phyloP scores from a whole-genome alignment of 1,140 invertebrate species.

The Sycophaga agraensis region DNA sequence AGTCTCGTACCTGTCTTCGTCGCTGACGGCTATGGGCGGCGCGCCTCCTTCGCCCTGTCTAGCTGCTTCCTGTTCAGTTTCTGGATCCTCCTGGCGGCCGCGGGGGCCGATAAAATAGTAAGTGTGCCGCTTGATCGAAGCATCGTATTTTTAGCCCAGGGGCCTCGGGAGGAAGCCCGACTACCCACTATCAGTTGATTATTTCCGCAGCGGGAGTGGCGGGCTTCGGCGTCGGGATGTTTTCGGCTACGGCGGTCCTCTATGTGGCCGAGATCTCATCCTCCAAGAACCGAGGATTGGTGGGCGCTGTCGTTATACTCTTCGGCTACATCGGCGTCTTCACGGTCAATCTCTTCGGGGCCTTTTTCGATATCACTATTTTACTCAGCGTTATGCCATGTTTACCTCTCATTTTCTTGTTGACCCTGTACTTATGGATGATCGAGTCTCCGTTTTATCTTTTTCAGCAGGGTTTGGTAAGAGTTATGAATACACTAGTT shows the following conservation, averaged over 20 bases:
- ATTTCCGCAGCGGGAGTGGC: constrained; percentile 19
- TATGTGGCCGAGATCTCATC: constrained; percentile 32
- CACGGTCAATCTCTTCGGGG: constrained; percentile 8
- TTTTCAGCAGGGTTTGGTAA: constrained; percentile 31
- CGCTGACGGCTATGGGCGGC: constrained; percentile 32
- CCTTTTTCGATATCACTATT: constrained; percentile 11
- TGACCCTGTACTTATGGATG: constrained; percentile 27
- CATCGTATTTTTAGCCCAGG: background rate
- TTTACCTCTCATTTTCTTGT: constrained; percentile 20
- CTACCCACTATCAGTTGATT: constrained; percentile 15
- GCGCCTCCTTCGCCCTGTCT: constrained; percentile 27
- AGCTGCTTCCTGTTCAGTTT: constrained; percentile 17
- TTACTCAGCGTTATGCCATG: constrained; percentile 4
- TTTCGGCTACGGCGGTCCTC: constrained; percentile 28
- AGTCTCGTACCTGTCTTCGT: constrained; percentile 32
- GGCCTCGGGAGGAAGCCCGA: too few relatives aligned
- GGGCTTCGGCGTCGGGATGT: constrained; percentile 31
- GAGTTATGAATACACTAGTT: background rate
- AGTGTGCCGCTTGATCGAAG: background rate
- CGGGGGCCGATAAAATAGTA: constrained; percentile 4
- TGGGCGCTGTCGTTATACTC: constrained; percentile 20
- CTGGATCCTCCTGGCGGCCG: constrained; percentile 27
- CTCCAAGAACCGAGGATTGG: constrained; percentile 13
- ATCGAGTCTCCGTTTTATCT: constrained; percentile 36
- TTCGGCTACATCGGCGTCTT: constrained; percentile 32